A percentile compares a stretch with the other conserved stretches of the same genome.
Evolutionary conservation across 2,113 vertebrate genomes (phyloP).

Genomic region (Sceloporus undulatus): DNA sequence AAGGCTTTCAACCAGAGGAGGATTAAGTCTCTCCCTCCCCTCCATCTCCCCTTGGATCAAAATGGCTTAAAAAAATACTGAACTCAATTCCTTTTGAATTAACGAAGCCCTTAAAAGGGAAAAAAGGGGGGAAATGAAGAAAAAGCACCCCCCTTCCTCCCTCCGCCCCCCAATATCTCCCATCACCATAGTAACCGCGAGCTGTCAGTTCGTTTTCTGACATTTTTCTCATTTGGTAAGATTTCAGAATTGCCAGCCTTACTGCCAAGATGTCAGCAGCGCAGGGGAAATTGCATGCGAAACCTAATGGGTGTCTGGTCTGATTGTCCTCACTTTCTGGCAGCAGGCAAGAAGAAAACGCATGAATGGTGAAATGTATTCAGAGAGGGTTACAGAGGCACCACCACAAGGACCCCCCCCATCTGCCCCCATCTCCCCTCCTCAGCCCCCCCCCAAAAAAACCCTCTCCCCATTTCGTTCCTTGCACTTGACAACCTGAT

Average conservation of each 20-base stretch:
- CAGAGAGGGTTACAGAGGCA: slow-evolving; percentile 90
- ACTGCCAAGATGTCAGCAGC: slow-evolving; percentile 98
- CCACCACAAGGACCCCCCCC: slow-evolving; percentile 40
- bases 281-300: slow-evolving; percentile 92
- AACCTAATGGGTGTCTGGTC: slow-evolving; percentile 99
- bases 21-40: too few species aligned
- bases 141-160: slow-evolving; percentile 60
- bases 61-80: slow-evolving; percentile 82
- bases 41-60: slow-evolving; percentile 66
- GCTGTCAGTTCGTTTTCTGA: slow-evolving; percentile 97
- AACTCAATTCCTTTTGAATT: slow-evolving; percentile 89
- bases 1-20: too few species aligned
- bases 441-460: slow-evolving; percentile 57
- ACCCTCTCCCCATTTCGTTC: too few species aligned
- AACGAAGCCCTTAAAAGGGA: slow-evolving; percentile 75
- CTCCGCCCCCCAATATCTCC: slow-evolving; percentile 81
- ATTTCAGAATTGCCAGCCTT: slow-evolving; percentile 98
- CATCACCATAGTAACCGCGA: slow-evolving; percentile 94
- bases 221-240: slow-evolving; percentile 99
- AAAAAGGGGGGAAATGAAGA: too few species aligned
- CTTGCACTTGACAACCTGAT: too few species aligned
- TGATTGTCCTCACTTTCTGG: slow-evolving; percentile 96
- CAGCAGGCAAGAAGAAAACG: slow-evolving; percentile 99
- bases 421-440: too few species aligned
- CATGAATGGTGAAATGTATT: slow-evolving; percentile 99